Base-by-base conservation (phyloP, 2,888 invertebrate species). In the Mamestra brassicae region DNA sequence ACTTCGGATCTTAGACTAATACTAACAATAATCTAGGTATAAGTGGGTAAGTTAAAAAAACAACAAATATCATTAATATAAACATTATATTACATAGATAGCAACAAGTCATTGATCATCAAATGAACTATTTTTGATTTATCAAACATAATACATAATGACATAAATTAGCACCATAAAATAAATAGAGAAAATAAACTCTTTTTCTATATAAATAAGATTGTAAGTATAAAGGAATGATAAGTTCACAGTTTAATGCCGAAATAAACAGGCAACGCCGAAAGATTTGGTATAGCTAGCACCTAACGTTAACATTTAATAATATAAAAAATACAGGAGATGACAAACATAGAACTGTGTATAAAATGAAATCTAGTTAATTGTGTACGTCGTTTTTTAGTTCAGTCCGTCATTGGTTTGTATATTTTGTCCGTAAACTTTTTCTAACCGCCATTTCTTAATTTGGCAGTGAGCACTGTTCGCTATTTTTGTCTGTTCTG, bases 221-320 rank as follows among this genome's bases (percentile, higher is more conserved):
- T 85, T 85, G 80, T 78, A 86, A 71, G 63, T 72, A 47, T 81
- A 71, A 52, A 89, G 92, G 92, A 92, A 92, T 92, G 92, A 87
- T 89, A 87, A 82, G 80, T 86, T 88, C 67, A 85, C 78, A 87
- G 61, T 84, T 87, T 85, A 88, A 87, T 86, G 84, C 83, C 77
- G 36, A 64, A 71, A 66, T 70, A 34, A 71, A 57, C 26, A 57
- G 63, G 58, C 78, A 66, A 72, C 61, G 47, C 61, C 73, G 17
- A 73, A 73, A 62, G 15, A 71, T 84, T 82, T 84, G 70, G 84
- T 80, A 68, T 71, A 73, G 52, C 70, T 82, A 84, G 81, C 84
- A 84, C 81, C 84, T 84, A 75, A 52, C 38, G 52, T 69, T 55
- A 71, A 76, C 62, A 68, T 26, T 77, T 55, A 63, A 54, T 42